phyloP scores from a whole-genome alignment of 2,113 vertebrate species.

The Oreochromis aureus region DNA sequence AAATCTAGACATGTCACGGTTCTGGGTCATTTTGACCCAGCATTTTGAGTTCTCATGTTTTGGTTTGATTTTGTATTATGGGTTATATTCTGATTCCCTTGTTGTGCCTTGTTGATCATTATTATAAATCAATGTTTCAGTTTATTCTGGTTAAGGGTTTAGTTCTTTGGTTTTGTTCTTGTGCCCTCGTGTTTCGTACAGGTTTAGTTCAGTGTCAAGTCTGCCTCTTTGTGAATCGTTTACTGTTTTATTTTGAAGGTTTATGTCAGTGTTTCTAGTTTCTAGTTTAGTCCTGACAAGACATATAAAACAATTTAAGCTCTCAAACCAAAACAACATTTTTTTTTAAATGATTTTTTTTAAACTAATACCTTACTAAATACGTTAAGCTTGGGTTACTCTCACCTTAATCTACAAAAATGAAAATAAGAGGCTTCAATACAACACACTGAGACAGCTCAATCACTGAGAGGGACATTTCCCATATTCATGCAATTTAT shows the following conservation, averaged over 20 bases:
- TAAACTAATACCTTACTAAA: background rate
- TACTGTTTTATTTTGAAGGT: background rate
- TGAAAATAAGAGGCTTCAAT: background rate
- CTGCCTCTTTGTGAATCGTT: background rate
- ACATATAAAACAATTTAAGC: background rate
- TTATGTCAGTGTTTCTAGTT: background rate
- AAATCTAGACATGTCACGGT: background rate
- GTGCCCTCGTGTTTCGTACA: background rate
- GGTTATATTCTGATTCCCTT: background rate
- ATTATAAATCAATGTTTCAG: background rate
- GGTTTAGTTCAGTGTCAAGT: background rate
- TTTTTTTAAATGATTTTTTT: rapidly evolving
- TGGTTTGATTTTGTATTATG: background rate
- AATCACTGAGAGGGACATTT: background rate
- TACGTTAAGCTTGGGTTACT: background rate
- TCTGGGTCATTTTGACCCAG: rapidly evolving
- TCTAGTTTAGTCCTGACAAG: background rate
- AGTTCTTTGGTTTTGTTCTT: background rate
- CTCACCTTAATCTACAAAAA: background rate
- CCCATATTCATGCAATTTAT: background rate
- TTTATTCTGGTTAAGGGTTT: background rate
- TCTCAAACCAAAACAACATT: background rate
- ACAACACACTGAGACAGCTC: rapidly evolving
- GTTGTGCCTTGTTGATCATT: rapidly evolving
- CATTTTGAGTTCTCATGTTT: background rate